A percentile compares a stretch with the other conserved stretches of the same genome.
Evolutionary conservation across 2,113 vertebrate genomes (phyloP).

Genomic region (Mixornis gularis): DNA sequence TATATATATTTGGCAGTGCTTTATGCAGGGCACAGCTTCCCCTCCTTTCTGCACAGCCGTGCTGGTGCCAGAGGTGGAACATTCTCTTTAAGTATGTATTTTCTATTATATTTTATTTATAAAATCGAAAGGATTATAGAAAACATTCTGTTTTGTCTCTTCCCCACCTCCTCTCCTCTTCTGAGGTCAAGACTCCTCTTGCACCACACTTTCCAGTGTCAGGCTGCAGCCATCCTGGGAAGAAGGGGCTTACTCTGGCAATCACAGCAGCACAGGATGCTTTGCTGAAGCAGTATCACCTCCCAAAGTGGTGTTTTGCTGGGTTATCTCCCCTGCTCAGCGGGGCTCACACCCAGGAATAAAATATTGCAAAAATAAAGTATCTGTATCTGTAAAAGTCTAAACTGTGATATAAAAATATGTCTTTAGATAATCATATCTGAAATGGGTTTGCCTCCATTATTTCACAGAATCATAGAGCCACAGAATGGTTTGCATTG

Average conservation of each 20-base stretch:
- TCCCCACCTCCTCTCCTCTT: fast-evolving
- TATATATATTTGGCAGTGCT: not conserved
- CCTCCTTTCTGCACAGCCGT: not conserved
- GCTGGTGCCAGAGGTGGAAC: fast-evolving
- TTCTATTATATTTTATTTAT: not conserved
- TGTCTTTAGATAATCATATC: not conserved
- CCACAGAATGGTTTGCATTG: not conserved
- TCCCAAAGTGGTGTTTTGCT: not conserved
- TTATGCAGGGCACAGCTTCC: not conserved
- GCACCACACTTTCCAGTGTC: not conserved
- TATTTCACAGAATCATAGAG: not conserved
- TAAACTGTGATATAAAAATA: not conserved
- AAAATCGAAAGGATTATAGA: not conserved
- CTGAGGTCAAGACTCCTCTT: not conserved
- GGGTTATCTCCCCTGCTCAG: not conserved
- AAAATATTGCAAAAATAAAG: not conserved
- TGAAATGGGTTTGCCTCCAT: not conserved
- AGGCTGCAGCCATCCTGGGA: not conserved
- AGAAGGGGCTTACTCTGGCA: not conserved
- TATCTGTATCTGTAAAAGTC: not conserved
- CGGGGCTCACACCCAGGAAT: not conserved
- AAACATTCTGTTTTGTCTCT: not conserved
- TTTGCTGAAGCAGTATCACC: not conserved
- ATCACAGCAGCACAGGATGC: not conserved
- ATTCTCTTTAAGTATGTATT: not conserved